Base-by-base conservation (phyloP, 1,140 invertebrate species). In the Scaptomyza montana region DNA sequence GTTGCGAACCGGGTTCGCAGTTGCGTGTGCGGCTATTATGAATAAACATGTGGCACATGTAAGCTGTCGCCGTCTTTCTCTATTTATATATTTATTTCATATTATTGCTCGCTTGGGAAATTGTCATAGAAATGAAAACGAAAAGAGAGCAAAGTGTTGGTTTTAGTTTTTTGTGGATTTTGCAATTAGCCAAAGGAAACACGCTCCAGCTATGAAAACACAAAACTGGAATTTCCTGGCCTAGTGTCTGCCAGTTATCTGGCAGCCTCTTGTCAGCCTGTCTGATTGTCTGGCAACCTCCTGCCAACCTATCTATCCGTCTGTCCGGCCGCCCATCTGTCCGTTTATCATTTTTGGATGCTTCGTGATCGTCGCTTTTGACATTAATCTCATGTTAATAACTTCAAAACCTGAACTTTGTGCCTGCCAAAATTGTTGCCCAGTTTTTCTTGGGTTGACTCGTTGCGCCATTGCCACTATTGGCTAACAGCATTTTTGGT, bases 1-100 rank as follows among this genome's bases (percentile, higher is more conserved):
- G 25, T 43, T 30, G 19, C 25, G 41, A 39, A 53, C 56, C 49
- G 50, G 53, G 54, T 73, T 36, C 46, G 21, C 57, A 60, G 53
- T 72, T 80, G 80, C 66, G 71, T 74, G 56, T 71, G 57, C 10
- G 51, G 59, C 80, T 60, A 75, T 85, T 86, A 86, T 86, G 82
- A 86, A 86, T 86, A 86, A 86, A 86, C 82, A 86, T 86, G 77
- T 69, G 82, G 59, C 75, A 74, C 75, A 80, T 81, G 78, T 80
- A 51, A 57, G 54, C 53, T 74, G 57, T 74, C 54, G 53, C 61
- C 39, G 56, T 63, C 57, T 41, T 25, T 25, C 41, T 53, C 47
- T 9, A 9, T 9, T 10, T 36, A 36, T 36, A 36, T 16, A 54
- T 33, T 49, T 55, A 68, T 65, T 72, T 86, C 74, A 85, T 77